Evolutionary conservation across 2,797 vertebrate genomes (phyloP).

Genomic region (Sebastes vulpes): DNA sequence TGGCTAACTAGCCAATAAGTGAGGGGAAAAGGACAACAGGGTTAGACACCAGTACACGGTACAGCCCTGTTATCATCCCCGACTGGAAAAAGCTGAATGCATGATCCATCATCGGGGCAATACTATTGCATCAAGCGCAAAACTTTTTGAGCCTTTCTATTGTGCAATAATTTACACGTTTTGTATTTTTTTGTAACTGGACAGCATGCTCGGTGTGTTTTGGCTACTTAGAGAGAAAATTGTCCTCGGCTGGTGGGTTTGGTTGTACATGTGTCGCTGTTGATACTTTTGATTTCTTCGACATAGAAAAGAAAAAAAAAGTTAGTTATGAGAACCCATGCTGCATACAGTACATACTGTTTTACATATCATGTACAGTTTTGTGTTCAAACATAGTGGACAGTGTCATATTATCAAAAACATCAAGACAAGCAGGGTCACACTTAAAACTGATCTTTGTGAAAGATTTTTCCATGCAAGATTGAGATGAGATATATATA

Average conservation of each 20-base stretch:
- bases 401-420: constrained; percentile 88
- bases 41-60: constrained; percentile 87
- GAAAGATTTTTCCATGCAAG: constrained; percentile 86
- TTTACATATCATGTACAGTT: constrained; percentile 98
- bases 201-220: constrained; percentile 98
- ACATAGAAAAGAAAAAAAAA: constrained; percentile 59
- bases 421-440: constrained; percentile 90
- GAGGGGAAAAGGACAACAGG: constrained; percentile 74
- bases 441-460: constrained; percentile 85
- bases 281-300: constrained; percentile 88
- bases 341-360: constrained; percentile 95
- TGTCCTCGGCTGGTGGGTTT: constrained; percentile 92
- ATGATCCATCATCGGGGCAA: constrained; percentile 95
- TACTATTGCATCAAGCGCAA: constrained; percentile 95
- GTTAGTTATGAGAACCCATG: constrained; percentile 84
- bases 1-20: constrained; percentile 68
- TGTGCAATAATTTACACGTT: constrained; percentile 99
- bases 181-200: constrained; percentile 96
- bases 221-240: constrained; percentile 91
- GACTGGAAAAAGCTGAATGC: constrained; percentile 89
- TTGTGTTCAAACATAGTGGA: constrained; percentile 90
- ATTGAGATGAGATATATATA: constrained; percentile 62
- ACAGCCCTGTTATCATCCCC: constrained; percentile 86
- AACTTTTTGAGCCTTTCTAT: constrained; percentile 99
- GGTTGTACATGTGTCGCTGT: constrained; percentile 93